phyloP scores from a whole-genome alignment of 2,888 invertebrate species.

The Melikaiella ostensackeni region DNA sequence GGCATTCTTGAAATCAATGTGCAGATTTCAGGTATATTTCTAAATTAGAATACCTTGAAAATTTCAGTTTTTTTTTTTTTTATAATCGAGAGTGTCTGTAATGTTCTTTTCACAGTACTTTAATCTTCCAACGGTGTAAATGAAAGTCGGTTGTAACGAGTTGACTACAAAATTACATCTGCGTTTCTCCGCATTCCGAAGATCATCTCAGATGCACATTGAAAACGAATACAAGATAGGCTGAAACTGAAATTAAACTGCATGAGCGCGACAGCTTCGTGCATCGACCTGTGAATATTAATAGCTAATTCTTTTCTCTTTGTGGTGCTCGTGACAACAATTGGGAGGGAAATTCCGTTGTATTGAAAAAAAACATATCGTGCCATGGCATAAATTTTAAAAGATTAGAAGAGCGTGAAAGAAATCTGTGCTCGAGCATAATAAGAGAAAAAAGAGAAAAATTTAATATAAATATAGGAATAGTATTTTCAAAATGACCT shows the following conservation, averaged over 20 bases:
- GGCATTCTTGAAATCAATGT: background rate
- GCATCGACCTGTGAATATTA: slow-evolving; percentile 26
- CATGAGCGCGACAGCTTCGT: slow-evolving; percentile 18
- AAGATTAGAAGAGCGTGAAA: background rate
- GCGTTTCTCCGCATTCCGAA: slow-evolving; percentile 33
- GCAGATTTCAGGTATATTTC: slow-evolving; percentile 25
- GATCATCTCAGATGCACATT: slow-evolving; percentile 32
- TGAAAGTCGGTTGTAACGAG: slow-evolving; percentile 36
- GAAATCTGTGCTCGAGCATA: background rate
- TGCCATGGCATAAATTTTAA: background rate
- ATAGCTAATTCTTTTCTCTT: slow-evolving; percentile 11
- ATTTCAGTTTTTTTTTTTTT: background rate
- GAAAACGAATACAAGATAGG: slow-evolving; percentile 21
- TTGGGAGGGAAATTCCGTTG: background rate
- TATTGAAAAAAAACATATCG: background rate
- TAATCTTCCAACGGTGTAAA: slow-evolving; percentile 32
- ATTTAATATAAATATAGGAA: background rate
- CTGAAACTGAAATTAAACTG: slow-evolving; percentile 37
- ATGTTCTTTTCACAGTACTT: slow-evolving; percentile 20
- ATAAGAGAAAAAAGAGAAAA: background rate
- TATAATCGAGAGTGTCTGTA: background rate
- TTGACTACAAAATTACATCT: slow-evolving; percentile 36
- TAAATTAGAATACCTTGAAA: slow-evolving; percentile 32
- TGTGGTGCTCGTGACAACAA: background rate
- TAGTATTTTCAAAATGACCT: background rate